phyloP scores from a whole-genome alignment of 2,113 vertebrate species.

The Potamarius usumacintae region DNA sequence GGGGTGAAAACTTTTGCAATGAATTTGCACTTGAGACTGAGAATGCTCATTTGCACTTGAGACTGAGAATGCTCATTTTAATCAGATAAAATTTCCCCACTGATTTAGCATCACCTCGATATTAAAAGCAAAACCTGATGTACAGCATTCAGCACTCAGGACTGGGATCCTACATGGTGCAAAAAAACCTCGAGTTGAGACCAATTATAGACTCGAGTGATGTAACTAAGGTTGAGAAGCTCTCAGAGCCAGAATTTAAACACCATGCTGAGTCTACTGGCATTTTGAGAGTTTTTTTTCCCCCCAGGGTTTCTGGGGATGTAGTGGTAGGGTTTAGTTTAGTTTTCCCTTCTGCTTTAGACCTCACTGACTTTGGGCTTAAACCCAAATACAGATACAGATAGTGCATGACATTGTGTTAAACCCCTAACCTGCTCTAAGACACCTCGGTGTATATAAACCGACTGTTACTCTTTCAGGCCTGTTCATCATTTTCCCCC shows the following conservation, averaged over 20 bases:
- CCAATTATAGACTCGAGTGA: background rate
- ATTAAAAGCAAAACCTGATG: background rate
- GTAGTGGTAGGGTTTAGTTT: background rate
- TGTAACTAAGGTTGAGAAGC: background rate
- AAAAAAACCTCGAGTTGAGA: background rate
- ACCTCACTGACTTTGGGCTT: background rate
- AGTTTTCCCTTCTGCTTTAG: background rate
- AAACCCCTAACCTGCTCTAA: background rate
- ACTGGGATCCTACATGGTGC: background rate
- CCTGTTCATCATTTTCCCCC: background rate
- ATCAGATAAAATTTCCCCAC: background rate
- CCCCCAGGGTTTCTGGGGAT: background rate
- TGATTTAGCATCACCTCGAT: background rate
- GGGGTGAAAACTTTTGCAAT: background rate
- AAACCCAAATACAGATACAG: background rate
- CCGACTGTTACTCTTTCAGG: background rate
- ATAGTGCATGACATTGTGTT: no score
- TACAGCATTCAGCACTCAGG: background rate
- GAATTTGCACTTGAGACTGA: background rate
- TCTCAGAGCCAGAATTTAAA: background rate
- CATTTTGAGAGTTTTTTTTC: background rate
- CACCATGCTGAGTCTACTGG: background rate
- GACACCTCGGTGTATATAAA: slow-evolving; percentile 1
- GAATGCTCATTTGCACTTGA: background rate
- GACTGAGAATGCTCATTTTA: background rate